phyloP scores from a whole-genome alignment of 2,888 invertebrate species.

The Drosophila borborema region DNA sequence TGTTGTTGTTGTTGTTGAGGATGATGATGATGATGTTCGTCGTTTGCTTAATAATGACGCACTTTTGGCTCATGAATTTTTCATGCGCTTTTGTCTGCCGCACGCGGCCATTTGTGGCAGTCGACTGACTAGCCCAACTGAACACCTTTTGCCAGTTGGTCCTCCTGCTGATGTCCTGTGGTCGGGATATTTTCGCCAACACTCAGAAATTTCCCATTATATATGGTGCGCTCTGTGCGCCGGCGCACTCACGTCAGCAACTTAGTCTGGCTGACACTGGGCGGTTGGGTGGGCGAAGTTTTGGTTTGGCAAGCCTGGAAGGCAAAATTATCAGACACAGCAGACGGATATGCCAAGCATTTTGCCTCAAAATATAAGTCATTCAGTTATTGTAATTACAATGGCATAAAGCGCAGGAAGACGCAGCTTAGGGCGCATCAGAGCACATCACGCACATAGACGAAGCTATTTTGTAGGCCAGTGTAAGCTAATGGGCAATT shows the following conservation, averaged over 20 bases:
- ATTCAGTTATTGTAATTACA: constrained; percentile 79
- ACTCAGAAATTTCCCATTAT: constrained; percentile 34
- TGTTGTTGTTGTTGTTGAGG: constrained; percentile 4
- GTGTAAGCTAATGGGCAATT: constrained; percentile 71
- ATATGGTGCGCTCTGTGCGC: constrained; percentile 35
- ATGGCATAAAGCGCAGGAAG: constrained; percentile 64
- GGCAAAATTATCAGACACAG: constrained; percentile 60
- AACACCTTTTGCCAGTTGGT: constrained; percentile 71
- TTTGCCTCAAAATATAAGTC: constrained; percentile 65
- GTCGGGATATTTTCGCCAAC: constrained; percentile 16
- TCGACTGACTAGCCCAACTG: constrained; percentile 75
- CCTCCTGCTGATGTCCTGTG: constrained; percentile 8
- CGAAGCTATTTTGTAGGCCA: constrained; percentile 5
- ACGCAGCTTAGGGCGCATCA: constrained; percentile 51
- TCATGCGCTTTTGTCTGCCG: constrained; percentile 83
- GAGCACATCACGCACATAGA: constrained; percentile 11
- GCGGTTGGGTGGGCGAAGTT: not conserved
- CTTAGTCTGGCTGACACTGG: not conserved
- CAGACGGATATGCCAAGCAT: constrained; percentile 47
- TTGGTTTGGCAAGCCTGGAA: constrained; percentile 23
- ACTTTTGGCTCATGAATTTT: constrained; percentile 72
- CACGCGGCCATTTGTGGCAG: constrained; percentile 79
- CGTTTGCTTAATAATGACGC: constrained; percentile 39
- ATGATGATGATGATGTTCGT: constrained; percentile 26
- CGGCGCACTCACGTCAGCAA: constrained; percentile 33